phyloP scores from a whole-genome alignment of 2,113 vertebrate species.

The Cricetomys ansorgei region DNA sequence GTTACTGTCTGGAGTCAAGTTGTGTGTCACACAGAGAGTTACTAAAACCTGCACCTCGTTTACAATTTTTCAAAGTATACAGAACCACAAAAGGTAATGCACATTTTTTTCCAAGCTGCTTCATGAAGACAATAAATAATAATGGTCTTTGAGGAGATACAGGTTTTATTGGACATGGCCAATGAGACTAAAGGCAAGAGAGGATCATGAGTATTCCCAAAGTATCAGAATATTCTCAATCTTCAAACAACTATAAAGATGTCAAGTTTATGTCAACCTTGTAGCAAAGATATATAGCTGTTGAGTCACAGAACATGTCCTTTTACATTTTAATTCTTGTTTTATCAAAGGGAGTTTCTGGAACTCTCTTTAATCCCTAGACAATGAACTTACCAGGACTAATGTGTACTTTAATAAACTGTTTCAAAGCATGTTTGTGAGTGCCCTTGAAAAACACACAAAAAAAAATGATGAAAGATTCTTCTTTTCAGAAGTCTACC shows the following conservation, averaged over 20 bases:
- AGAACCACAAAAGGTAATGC: background rate
- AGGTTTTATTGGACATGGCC: background rate
- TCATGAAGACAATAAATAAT: conserved; percentile 42
- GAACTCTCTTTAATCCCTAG: conserved; percentile 66
- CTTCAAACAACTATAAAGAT: conserved; percentile 27
- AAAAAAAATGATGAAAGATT: conserved; percentile 82
- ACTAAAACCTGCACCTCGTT: conserved; percentile 6
- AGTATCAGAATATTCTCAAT: background rate
- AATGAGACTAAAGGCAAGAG: background rate
- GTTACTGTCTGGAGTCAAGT: background rate
- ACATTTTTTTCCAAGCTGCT: background rate
- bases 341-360: conserved; percentile 55
- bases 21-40: background rate
- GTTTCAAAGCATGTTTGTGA: conserved; percentile 74
- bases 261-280: conserved; percentile 8
- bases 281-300: conserved; percentile 25
- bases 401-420: conserved; percentile 80
- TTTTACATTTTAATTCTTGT: conserved; percentile 46
- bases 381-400: conserved; percentile 81
- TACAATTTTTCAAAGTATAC: conserved; percentile 48
- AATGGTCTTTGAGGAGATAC: background rate
- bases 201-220: background rate
- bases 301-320: background rate
- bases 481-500: conserved; percentile 69
- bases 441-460: conserved; percentile 79